Evolutionary conservation across 2,888 invertebrate genomes (phyloP).

Genomic region (Cryptus armator): DNA sequence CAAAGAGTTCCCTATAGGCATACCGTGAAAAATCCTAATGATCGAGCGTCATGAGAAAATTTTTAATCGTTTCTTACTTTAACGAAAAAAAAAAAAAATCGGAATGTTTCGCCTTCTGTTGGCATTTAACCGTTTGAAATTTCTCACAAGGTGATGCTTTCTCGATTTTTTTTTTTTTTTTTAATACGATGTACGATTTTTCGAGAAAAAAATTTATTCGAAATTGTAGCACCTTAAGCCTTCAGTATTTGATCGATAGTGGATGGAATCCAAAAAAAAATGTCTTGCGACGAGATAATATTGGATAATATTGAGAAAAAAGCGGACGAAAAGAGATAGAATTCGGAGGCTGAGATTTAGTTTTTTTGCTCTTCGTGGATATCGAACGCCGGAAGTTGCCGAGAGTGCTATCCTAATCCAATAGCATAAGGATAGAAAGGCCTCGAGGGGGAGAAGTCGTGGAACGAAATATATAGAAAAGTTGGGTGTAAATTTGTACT

Average conservation of each 20-base stretch:
- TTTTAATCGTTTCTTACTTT: slow-evolving; percentile 81
- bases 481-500: slow-evolving; percentile 68
- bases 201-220: neutral
- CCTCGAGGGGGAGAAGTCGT: slow-evolving; percentile 17
- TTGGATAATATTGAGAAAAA: slow-evolving; percentile 14
- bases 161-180: slow-evolving; percentile 24
- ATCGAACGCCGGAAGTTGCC: slow-evolving; percentile 56
- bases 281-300: neutral
- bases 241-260: slow-evolving; percentile 6
- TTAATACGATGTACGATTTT: slow-evolving; percentile 10
- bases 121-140: slow-evolving; percentile 58
- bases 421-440: slow-evolving; percentile 29
- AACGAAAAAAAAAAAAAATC: slow-evolving; percentile 40
- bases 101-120: slow-evolving; percentile 44
- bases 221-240: neutral
- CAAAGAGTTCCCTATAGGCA: slow-evolving; percentile 80
- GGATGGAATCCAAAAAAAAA: neutral
- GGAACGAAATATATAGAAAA: slow-evolving; percentile 47
- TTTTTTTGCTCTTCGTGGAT: slow-evolving; percentile 46
- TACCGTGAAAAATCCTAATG: slow-evolving; percentile 83
- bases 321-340: neutral
- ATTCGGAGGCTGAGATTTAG: slow-evolving; percentile 5
- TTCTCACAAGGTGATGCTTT: slow-evolving; percentile 63
- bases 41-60: slow-evolving; percentile 83
- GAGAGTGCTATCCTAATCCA: slow-evolving; percentile 61